phyloP scores from a whole-genome alignment of 2,113 vertebrate species.

The Paramormyrops kingsleyae region DNA sequence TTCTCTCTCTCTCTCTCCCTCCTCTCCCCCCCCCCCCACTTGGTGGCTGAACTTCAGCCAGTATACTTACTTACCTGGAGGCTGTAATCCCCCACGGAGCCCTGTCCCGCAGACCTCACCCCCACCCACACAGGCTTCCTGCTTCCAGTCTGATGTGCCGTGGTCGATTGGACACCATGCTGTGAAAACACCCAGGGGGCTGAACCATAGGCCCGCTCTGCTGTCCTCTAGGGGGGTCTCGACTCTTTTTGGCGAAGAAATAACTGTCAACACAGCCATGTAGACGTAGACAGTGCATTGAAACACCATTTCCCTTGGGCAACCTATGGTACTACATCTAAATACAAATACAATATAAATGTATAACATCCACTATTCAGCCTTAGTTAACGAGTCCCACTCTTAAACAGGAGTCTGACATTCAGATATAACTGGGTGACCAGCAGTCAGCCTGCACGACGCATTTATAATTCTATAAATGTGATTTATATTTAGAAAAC shows the following conservation, averaged over 20 bases:
- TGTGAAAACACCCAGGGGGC: background rate
- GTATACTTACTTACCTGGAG: background rate
- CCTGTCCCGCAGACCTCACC: background rate
- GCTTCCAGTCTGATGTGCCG: background rate
- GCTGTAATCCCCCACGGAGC: background rate
- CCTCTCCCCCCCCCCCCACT: background rate
- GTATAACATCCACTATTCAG: background rate
- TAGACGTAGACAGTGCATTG: background rate
- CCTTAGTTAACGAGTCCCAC: background rate
- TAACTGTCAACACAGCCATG: background rate
- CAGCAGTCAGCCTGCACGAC: background rate
- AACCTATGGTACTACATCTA: background rate
- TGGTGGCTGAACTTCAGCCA: background rate
- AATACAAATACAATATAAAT: background rate
- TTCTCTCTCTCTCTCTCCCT: too few species aligned
- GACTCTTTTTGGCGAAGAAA: background rate
- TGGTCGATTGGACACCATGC: background rate
- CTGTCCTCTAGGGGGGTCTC: background rate
- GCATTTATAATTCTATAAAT: background rate
- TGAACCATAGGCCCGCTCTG: background rate
- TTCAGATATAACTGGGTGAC: background rate
- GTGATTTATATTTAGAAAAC: background rate
- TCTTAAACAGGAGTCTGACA: background rate
- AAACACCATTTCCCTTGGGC: background rate
- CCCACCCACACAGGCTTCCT: background rate